Base-by-base conservation (phyloP, 2,888 invertebrate genomes). In the Scaptomyza caliginosa region DNA sequence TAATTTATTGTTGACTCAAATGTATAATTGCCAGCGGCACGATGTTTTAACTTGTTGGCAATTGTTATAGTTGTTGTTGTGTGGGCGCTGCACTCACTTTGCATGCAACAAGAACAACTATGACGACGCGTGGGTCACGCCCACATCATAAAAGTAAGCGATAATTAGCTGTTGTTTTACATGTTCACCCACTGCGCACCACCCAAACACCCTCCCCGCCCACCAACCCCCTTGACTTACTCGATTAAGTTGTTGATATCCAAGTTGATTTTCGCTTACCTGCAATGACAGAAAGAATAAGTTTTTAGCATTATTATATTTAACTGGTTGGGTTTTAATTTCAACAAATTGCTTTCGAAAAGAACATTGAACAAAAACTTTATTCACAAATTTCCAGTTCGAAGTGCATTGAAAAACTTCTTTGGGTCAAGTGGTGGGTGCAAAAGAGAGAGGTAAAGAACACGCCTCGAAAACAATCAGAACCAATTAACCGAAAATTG, bases 401-500 rank as follows among this genome's bases (percentile, higher is more conserved):
- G 16, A 28, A 43, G 4, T 16, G 7, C 26, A 8, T 23, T 11
- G 16, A 5, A 36, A 50, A 39, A 36, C 13, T 23, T 46, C 30
- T 34, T 34, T 40, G 24, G 19, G 13, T 19, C 7, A 40, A 17
- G 19, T 19, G 13, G 11, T 1, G 24, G 42, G 32, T 4, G 32
- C 10, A 2, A 19, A 11, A 19, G 19, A 38, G 38, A 2, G 17
- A 2, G 45, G 24, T 34, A 43, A 40, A 56, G 64, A 62, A 74
- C 84, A 87, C 88, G 82, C 88, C 88, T 78, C 59, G 74, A 77
- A 83, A 83, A 79, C 83, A 89, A 86, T 88, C 86, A 77, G 69
- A 76, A 73, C 80, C 88, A 86, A 89, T 89, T 89, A 88, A 87
- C 82, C 82, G 77, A 87, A 86, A 85, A 75, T 81, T 68, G 74